Base-by-base conservation (phyloP, 2,113 vertebrate genomes). In the Caloenas nicobarica region DNA sequence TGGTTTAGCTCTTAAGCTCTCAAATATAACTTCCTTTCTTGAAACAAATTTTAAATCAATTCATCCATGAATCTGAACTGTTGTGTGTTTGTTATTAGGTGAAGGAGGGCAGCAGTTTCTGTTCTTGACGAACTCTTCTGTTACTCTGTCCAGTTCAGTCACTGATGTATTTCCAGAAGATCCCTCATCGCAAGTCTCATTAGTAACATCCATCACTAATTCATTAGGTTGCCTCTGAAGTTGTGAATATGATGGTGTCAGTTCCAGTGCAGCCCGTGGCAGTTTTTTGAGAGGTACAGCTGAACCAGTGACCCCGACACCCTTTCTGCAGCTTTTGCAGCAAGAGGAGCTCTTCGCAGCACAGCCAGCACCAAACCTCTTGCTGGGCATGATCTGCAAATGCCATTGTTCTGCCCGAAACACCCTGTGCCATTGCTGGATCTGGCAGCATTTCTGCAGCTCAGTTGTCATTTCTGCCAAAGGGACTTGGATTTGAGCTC, bases 351-450 rank as follows among this genome's bases (percentile, higher is more conserved):
- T 82, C 42, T 83, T 74, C 44, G 54, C 26, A 61, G 5, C 21
- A 3, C 28, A 56, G 34, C 34, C 53, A 15, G 11, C 33, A 25
- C 40, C 13, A 6, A 5, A 2, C 10, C 0, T 9, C 19, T 79
- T 0, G 0, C 62, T 1, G n/a, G 29, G 60, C 54, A 22, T 2
- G 2, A 5, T 0, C 3, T 26, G 31, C 21, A n/a, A 68, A 29
- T 1, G 1, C 33, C 1, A 0, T 16, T 5, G 1, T 44, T 65
- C 64, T 58, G 16, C 73, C 44, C 29, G 11, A 50, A 50, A 23
- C 48, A 50, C 48, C 48, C 48, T 24, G 48, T 50, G 48, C 22
- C 6, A 5, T n/a, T 12, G 36, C 56, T 34, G 68, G 56, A 28
- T 65, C 38, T 33, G 36, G 54, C 40, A 46, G 25, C 2, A 2